These are phyloP conservation scores for Triplophysa dalaica DNA, from an alignment of 2,113 vertebrate species.

Conservation along the genomic window DNA sequence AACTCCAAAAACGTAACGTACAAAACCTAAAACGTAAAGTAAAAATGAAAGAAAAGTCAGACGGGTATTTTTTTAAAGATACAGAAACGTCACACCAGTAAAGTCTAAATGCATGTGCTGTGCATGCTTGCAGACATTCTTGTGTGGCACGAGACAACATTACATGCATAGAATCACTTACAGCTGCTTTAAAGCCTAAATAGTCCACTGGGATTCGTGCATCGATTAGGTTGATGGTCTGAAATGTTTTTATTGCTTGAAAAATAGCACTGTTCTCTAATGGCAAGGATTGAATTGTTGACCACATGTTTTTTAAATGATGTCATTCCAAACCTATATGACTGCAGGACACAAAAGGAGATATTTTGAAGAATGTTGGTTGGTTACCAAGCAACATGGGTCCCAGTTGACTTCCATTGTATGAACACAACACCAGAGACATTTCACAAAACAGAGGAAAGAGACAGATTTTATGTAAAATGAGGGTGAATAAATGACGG, in stretches of 20 bases:
- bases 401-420: no score
- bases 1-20: background rate
- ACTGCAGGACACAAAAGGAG: no score
- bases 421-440: no score
- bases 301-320: conserved; percentile 4
- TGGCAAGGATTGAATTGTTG: background rate
- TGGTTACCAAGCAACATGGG: no score
- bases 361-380: no score
- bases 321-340: no score
- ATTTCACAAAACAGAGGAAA: no score
- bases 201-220: background rate
- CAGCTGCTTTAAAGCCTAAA: background rate
- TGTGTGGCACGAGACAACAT: background rate
- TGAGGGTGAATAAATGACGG: no score
- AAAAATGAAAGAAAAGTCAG: background rate
- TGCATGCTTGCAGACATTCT: background rate
- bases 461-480: no score
- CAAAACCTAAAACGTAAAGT: no score
- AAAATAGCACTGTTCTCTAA: conserved; percentile 4
- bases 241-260: conserved; percentile 8
- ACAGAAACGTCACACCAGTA: background rate
- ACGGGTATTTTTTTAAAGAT: background rate
- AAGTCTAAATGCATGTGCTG: background rate
- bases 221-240: conserved; percentile 10
- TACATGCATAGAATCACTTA: background rate